phyloP scores from a whole-genome alignment of 2,888 invertebrate species.

The Odontocerum albicorne region DNA sequence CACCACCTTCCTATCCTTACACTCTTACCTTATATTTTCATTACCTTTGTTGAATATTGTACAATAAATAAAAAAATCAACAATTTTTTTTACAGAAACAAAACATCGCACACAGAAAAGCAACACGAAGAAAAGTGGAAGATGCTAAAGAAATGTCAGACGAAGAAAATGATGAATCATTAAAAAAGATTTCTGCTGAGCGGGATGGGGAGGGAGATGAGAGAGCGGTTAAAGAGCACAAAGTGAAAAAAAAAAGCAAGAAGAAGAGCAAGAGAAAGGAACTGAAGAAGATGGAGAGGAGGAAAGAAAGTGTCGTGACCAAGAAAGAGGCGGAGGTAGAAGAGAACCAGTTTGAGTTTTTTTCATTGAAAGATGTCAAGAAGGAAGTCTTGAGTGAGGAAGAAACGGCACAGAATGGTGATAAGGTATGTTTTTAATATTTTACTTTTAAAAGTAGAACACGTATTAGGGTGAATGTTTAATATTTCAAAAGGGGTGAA shows the following conservation, averaged over 20 bases:
- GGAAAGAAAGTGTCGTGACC: background rate
- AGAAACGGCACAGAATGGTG: background rate
- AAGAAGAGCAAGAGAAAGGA: constrained; percentile 1
- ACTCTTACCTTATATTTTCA: too few species aligned
- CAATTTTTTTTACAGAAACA: constrained; percentile 6
- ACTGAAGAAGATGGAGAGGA: constrained; percentile 1
- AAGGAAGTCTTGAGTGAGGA: constrained; percentile 24
- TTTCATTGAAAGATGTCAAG: constrained; percentile 2
- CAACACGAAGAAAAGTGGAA: constrained; percentile 10
- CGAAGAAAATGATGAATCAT: too few species aligned
- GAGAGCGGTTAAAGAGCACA: background rate
- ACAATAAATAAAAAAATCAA: too few species aligned
- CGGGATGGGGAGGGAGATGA: too few species aligned
- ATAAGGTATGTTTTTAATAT: too few species aligned
- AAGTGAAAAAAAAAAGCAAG: background rate
- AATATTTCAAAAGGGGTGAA: too few species aligned
- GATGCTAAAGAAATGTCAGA: too few species aligned
- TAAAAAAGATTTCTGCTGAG: background rate
- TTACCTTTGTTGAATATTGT: too few species aligned
- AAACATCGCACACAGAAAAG: constrained; percentile 11
- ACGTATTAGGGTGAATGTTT: too few species aligned
- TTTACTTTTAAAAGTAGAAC: too few species aligned
- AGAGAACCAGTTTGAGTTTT: constrained; percentile 28
- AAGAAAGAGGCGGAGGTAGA: background rate
- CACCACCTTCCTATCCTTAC: too few species aligned